Conservation (phyloP, 2,113 vertebrate genomes). For the Petrocephalus microphthalmus region DNA sequence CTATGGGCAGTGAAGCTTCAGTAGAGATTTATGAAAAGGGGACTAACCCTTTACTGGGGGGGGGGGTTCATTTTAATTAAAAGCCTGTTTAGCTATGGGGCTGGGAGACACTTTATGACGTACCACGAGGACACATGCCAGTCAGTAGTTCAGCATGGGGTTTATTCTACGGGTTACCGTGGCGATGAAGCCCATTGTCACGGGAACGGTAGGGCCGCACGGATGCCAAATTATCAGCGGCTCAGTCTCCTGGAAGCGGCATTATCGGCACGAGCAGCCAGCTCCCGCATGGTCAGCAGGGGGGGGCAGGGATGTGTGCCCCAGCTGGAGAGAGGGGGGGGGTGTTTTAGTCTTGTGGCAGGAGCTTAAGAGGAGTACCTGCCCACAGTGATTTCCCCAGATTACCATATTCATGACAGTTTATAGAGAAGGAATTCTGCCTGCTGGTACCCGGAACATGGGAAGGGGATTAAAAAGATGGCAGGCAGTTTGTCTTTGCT, state of each 20-base stretch:
- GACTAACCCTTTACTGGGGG: neutral
- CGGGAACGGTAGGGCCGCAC: slow-evolving; percentile 19
- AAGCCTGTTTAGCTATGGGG: neutral
- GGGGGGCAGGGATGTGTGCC: neutral
- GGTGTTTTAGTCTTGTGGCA: slow-evolving; percentile 54
- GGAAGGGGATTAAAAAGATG: slow-evolving; percentile 68
- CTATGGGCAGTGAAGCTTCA: neutral
- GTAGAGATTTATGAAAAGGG: neutral
- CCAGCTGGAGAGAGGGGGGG: neutral
- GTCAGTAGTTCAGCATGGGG: slow-evolving; percentile 6
- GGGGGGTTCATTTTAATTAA: neutral
- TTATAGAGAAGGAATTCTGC: slow-evolving; percentile 68
- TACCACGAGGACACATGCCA: neutral
- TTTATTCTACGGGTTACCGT: slow-evolving; percentile 16
- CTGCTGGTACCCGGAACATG: slow-evolving; percentile 58
- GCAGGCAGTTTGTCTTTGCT: slow-evolving; percentile 76
- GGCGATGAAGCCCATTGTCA: slow-evolving; percentile 30
- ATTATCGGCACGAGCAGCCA: slow-evolving; percentile 65
- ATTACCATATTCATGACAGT: slow-evolving; percentile 85
- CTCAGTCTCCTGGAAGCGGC: slow-evolving; percentile 32
- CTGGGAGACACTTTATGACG: neutral
- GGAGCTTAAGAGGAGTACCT: slow-evolving; percentile 77
- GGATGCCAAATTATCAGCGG: slow-evolving; percentile 30
- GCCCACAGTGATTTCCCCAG: slow-evolving; percentile 72
- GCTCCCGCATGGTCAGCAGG: slow-evolving; percentile 33